A percentile compares a stretch with the other conserved stretches of the same genome.
Conservation (phyloP, 2,113 vertebrate genomes). For the Mormoops blainvillei region DNA sequence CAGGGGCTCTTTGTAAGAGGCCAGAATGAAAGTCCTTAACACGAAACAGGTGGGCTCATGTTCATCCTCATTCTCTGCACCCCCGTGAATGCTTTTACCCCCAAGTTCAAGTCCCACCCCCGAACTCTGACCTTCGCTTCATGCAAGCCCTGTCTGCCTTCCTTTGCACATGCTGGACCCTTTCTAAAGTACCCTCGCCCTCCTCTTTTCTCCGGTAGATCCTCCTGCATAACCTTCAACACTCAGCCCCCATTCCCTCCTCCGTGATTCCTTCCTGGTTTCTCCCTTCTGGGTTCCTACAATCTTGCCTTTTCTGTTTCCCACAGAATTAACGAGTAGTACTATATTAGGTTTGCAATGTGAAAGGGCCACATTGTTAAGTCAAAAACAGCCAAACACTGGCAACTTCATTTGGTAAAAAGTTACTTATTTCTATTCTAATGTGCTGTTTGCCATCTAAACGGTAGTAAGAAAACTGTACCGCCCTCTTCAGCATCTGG, state of each 20-base stretch:
- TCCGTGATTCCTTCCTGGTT: neutral
- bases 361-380: neutral
- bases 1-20: neutral
- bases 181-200: neutral
- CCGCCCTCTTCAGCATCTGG: neutral
- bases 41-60: neutral
- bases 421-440: neutral
- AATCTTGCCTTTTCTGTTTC: neutral
- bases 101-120: neutral
- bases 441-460: neutral
- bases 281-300: neutral
- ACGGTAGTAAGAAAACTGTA: neutral
- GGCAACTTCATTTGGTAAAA: neutral
- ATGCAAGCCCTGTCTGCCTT: neutral
- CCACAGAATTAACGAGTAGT: neutral
- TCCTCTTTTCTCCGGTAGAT: neutral
- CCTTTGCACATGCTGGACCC: neutral
- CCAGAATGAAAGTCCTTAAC: neutral
- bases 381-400: neutral
- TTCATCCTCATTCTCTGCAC: neutral
- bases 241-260: neutral
- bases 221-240: neutral
- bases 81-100: neutral
- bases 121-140: neutral
- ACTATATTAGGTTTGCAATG: neutral